Base-by-base conservation (phyloP, 2,113 vertebrate genomes). In the Cichladusa arquata region DNA sequence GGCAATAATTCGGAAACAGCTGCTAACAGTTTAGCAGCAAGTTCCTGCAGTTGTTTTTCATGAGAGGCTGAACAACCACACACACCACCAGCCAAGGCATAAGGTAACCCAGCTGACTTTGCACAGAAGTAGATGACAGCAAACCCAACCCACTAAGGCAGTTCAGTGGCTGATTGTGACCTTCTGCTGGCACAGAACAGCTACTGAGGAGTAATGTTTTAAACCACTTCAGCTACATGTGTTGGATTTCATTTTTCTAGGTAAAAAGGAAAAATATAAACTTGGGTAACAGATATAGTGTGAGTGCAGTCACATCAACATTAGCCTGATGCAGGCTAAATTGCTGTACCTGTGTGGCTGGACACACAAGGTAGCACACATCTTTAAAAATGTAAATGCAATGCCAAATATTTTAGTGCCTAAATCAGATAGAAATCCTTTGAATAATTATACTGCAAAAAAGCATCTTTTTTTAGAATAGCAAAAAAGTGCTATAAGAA, bases 11-110 rank as follows among this genome's bases (percentile, higher is more conserved):
- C 5, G 6, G 53, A 92, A 96, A 79, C 48, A 72, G 53, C 36
- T 64, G 20, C 40, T 45, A 69, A 76, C 19, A 94, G 29, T 67
- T 86, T 29, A 57, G 4, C 4, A 84, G 38, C 26, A 47, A 71
- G 77, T 74, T 81, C 34, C 60, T 86, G 56, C n/a, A 91, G 69
- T 36, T 61, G 58, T 92, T 92, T 62, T 36, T n/a, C 4, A 1
- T 15, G 29, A 78, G 38, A 29, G 42, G 61, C 23, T 24, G 69
- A 33, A 61, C 51, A 62, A 54, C 29, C 3, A 2, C 47, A 47
- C 0, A 0, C 28, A 67, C 14, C 5, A 1, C 8, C 10, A 50
- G 69, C 50, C 67, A 38, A 54, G 47, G 64, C 38, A 81, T 9
- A 47, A 56, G 25, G 8, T 57, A 76, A 69, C 58, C 26, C n/a